Percentiles rank a stretch among this genome's conserved stretches.
phyloP scores from a whole-genome alignment of 2,113 vertebrate genomes.

The Cheilinus undulatus region DNA sequence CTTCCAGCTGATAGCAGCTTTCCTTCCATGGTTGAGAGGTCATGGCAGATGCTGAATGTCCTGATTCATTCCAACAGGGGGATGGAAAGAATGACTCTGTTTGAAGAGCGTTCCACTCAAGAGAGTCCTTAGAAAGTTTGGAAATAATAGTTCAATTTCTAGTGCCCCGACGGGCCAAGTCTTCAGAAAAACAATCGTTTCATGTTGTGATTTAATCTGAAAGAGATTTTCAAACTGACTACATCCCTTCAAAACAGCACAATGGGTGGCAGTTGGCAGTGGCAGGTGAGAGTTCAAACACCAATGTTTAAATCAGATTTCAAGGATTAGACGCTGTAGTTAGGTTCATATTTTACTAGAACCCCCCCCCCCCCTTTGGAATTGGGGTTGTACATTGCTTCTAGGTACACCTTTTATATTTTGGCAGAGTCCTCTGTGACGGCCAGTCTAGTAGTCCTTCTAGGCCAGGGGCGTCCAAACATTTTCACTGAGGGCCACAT shows the following conservation, averaged over 20 bases:
- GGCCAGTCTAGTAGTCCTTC: too few relatives aligned
- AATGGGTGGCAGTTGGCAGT: background rate
- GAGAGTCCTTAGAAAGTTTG: background rate
- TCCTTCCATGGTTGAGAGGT: constrained; percentile 18
- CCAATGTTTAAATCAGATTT: background rate
- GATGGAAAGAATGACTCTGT: constrained; percentile 10
- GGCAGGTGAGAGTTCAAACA: background rate
- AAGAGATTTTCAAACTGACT: background rate
- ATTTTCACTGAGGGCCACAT: too few relatives aligned
- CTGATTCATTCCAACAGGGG: constrained; percentile 1
- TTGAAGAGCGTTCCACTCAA: background rate
- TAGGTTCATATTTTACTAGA: too few relatives aligned
- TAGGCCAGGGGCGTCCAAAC: too few relatives aligned
- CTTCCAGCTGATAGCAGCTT: constrained; percentile 19
- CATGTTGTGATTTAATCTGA: background rate
- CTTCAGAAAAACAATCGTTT: background rate
- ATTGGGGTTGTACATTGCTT: too few relatives aligned
- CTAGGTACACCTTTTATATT: too few relatives aligned
- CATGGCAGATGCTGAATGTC: constrained; percentile 9
- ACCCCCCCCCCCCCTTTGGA: too few relatives aligned
- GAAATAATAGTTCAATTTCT: background rate
- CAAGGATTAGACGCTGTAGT: background rate
- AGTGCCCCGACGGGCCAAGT: background rate
- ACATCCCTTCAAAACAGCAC: background rate
- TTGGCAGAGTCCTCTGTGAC: too few relatives aligned